Evolutionary conservation across 2,888 invertebrate genomes (phyloP), one percentile per base, ranked within the genome.

Genomic region (Zeuzera pyrina): DNA sequence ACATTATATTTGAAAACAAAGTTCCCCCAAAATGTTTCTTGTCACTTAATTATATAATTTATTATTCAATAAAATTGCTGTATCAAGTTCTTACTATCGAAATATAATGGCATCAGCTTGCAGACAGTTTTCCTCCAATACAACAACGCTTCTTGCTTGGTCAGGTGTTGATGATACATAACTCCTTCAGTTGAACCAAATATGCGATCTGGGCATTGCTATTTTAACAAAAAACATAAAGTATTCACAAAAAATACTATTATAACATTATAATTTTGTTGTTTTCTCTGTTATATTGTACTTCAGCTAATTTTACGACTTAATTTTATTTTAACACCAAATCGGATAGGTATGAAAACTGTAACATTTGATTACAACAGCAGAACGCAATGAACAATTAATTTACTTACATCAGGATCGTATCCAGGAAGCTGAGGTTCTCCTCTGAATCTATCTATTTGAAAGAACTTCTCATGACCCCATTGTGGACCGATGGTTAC

Each of bases 81-180:
- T n/a, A n/a, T n/a, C 7, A 23, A 22, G 11, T 30, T 63, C 71
- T 58, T 37, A 87, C 89, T 65, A 41, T 84, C 73, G 52, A 79
- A 89, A 37, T 84, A 68, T 1, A 90, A 64, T 8, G 86, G 79
- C 48, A 87, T 79, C 1, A 86, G 72, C 55, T 88, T 86, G 58
- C 91, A 91, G 3, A 90, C 74, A 1, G 89, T 87, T 48, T 89
- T 89, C 30, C 91, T 78, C 84, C 90, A 90, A 50, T 90, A 89
- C 7, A 77, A 66, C 1, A 91, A 52, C 0, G 84, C 77, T 12
- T 86, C 85, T 6, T 84, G 66, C 41, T 86, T 88, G 0, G 72
- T 76, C 1, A 91, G 51, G 22, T 73, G 73, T 43, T 91, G 91
- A 0, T 86, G 85, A 47, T 85, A 84, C 69, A 84, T 70, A 1